Base-by-base conservation (phyloP, 2,113 vertebrate species). In the Otolemur garnettii region DNA sequence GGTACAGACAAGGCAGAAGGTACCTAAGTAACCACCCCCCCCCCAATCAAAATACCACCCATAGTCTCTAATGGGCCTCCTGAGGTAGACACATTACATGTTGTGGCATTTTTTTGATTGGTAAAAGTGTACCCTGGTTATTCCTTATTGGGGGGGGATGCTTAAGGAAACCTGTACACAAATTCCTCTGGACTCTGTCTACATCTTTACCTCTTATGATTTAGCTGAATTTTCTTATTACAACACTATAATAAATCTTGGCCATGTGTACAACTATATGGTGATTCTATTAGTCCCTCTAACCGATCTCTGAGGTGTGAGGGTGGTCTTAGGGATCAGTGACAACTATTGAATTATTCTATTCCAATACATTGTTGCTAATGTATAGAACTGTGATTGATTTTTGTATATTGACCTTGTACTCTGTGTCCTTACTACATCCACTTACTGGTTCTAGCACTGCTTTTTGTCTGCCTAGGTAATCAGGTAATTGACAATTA, bases 1-100 rank as follows among this genome's bases (percentile, higher is more conserved):
- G 4, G 4, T 24, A 57, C 5, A 33, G 8, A 5, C 0, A 2
- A 64, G 60, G 42, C 42, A 66, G 50, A 24, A 17, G 5, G 12
- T 82, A 4, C 11, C 21, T 13, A 9, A 0, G 0, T 85, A 10
- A 68, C 18, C 8, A 28, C 3, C 11, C 10, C 12, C 4, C 8
- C 9, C 22, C 11, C 12, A 57, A 0, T 19, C 13, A 59, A 75
- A 68, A 71, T 13, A 7, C 55, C 42, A 6, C 45, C 0, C 28
- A 10, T 12, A 69, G 55, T 11, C 30, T 72, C 14, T 38, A 6
- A 6, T 26, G 19, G 9, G 35, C 28, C 80, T 82, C 24, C 38
- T 62, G 45, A 22, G 53, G 13, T 14, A 45, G 87, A 64, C 64
- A 18, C 26, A 35, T 57, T 24, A 10, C 3, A 2, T 22, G 2